A percentile compares a stretch with the other conserved stretches of the same genome.
Conservation (phyloP, 2,113 vertebrate genomes). For the Genyomyrus donnyi region DNA sequence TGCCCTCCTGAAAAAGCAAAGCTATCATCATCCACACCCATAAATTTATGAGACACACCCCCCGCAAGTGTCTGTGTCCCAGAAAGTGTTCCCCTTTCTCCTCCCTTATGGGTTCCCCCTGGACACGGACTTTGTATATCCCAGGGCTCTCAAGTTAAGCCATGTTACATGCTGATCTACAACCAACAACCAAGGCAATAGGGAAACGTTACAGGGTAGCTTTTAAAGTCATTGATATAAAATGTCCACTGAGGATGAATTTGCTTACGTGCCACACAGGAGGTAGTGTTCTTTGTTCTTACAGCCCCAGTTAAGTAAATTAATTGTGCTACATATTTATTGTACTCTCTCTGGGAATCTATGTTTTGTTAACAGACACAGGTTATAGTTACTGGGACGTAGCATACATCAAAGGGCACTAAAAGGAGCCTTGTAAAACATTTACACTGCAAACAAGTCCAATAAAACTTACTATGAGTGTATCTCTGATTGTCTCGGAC, state of each 20-base stretch:
- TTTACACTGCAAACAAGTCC: slow-evolving; percentile 6
- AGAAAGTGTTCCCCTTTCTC: not conserved
- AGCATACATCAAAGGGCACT: not conserved
- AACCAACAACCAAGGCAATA: not conserved
- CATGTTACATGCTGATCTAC: not conserved
- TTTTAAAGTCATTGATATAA: not conserved
- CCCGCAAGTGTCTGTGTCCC: not conserved
- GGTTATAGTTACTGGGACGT: not conserved
- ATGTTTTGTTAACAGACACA: not conserved
- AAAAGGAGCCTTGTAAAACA: not conserved
- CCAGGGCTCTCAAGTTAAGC: not conserved
- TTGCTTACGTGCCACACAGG: not conserved
- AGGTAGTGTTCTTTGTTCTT: not conserved
- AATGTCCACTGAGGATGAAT: not conserved
- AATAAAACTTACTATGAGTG: not conserved
- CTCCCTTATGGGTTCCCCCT: not conserved
- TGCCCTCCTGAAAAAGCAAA: not conserved
- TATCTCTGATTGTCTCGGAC: not conserved
- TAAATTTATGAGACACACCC: not conserved
- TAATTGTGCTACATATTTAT: not conserved
- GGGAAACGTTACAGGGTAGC: not conserved
- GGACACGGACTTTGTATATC: not conserved
- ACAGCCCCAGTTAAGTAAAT: not conserved
- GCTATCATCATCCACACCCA: not conserved
- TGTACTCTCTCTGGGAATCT: not conserved